These are phyloP conservation scores for Drosophila punjabiensis DNA, from an alignment of 1,140 invertebrate species.

Conservation along the genomic window DNA sequence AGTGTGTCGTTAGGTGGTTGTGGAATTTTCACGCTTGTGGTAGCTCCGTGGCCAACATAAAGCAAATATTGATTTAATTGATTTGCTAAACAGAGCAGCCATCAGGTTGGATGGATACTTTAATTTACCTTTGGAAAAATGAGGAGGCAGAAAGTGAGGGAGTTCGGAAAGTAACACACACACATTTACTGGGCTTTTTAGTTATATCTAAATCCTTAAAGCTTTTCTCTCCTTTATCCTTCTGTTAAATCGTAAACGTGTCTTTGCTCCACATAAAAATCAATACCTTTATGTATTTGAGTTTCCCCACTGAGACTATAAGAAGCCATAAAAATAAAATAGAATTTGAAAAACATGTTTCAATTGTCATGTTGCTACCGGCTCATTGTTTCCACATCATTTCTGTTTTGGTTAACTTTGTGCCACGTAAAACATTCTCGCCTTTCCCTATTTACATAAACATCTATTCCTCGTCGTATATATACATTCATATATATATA, in stretches of 20 bases:
- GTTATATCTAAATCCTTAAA: not conserved
- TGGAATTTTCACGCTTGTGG: constrained; percentile 71
- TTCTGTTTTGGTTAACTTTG: constrained; percentile 51
- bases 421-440: constrained; percentile 40
- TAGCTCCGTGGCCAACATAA: constrained; percentile 59
- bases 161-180: not conserved
- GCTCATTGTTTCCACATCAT: constrained; percentile 65
- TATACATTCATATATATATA: constrained; percentile 17
- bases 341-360: constrained; percentile 52
- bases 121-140: not conserved
- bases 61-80: constrained; percentile 77
- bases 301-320: constrained; percentile 5
- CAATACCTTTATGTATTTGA: constrained; percentile 28
- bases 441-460: constrained; percentile 48
- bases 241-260: not conserved
- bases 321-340: constrained; percentile 37
- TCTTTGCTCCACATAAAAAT: constrained; percentile 13
- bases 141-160: not conserved
- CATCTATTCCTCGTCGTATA: constrained; percentile 36
- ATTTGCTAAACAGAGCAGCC: constrained; percentile 66
- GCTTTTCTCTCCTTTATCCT: not conserved
- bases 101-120: constrained; percentile 2
- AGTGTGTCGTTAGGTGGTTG: constrained; percentile 64
- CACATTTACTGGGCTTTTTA: not conserved
- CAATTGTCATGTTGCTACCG: constrained; percentile 40